Base-by-base conservation (phyloP, 2,113 vertebrate species). In the Indri indri region DNA sequence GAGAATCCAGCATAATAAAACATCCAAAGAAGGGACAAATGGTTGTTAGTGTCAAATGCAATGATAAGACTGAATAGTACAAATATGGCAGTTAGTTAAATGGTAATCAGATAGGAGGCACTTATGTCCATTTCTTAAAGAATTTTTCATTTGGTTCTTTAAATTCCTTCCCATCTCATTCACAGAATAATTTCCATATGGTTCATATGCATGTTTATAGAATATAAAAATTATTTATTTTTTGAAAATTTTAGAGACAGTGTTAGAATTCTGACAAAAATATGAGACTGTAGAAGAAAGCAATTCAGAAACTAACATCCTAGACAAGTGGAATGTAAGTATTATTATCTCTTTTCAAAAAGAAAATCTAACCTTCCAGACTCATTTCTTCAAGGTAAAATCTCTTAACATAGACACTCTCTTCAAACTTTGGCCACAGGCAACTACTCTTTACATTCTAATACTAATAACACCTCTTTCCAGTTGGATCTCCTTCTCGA, bases 221-320 rank as follows among this genome's bases (percentile, higher is more conserved):
- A 57, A 94, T 74, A 76, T 89, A 57, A 40, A 83, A 52, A 71
- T 79, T 93, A 74, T 66, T 79, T 93, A 74, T 66, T 80, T 90
- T 96, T 54, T 4, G 14, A 61, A 93, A 16, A 30, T 59, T 66
- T 87, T 88, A 88, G 77, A 70, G 42, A 63, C 52, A 40, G 32
- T 85, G n/a, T 70, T 94, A 83, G 59, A 79, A 92, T 94, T 83
- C 88, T n/a, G 47, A 81, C 50, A 5, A 40, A 91, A 65, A 79
- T 57, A 20, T 32, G 40, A 94, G 52, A 27, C 61, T 42, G 9
- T 61, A 63, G 52, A 61, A 77, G 42, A 82, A 83, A 92, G n/a
- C n/a, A 77, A 5, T 77, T 70, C n/a, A 57, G 84, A 92, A 83
- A 77, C 77, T 45, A 77, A 52, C 42, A 17, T 11, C 50, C 10